These are phyloP conservation scores for Xiphophorus birchmanni DNA, from an alignment of 2,797 vertebrate species.

Conservation along the genomic window DNA sequence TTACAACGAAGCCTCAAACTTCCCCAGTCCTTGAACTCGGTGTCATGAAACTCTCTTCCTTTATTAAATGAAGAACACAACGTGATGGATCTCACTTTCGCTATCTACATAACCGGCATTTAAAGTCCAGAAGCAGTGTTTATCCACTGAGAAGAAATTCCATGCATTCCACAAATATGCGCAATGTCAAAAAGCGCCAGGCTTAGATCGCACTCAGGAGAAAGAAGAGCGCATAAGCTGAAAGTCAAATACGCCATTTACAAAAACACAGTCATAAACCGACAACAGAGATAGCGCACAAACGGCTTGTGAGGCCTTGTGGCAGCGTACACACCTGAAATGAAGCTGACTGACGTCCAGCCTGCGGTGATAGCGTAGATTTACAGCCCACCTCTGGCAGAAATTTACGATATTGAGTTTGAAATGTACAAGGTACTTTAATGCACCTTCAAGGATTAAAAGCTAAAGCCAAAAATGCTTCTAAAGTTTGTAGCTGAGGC, in stretches of 20 bases:
- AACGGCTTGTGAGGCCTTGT: background rate
- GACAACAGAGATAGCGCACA: background rate
- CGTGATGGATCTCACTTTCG: background rate
- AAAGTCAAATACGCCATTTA: background rate
- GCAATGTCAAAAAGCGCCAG: background rate
- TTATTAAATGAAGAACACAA: background rate
- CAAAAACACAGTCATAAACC: background rate
- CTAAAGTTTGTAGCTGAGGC: slow-evolving; percentile 17
- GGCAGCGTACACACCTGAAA: background rate
- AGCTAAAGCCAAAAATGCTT: background rate
- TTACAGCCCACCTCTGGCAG: background rate
- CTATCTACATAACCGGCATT: background rate
- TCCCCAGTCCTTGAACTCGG: background rate
- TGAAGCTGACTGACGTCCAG: slow-evolving; percentile 10
- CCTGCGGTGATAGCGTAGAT: background rate
- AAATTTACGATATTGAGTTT: slow-evolving; percentile 13
- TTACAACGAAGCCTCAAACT: background rate
- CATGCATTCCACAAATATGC: background rate
- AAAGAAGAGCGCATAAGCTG: background rate
- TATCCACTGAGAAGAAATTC: background rate
- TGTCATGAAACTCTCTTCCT: background rate
- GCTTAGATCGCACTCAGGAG: background rate
- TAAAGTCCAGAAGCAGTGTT: background rate
- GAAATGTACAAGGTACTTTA: slow-evolving; percentile 12
- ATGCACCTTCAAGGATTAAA: slow-evolving; percentile 13